Percentiles rank a stretch among this genome's conserved stretches.
Evolutionary conservation across 2,113 vertebrate genomes (phyloP).

Genomic region (Neolamprologus modestus): DNA sequence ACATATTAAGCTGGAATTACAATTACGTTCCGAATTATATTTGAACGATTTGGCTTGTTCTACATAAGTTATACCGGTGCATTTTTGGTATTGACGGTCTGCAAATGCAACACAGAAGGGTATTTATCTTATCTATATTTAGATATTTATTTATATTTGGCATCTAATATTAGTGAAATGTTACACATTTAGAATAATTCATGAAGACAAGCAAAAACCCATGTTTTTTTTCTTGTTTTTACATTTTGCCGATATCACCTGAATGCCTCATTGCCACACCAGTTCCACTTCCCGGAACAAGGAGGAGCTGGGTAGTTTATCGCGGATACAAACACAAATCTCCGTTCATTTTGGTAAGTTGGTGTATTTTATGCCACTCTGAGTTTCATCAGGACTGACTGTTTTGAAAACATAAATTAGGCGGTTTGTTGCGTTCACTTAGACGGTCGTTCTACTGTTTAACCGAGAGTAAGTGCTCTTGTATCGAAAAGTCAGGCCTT

Average conservation of each 20-base stretch:
- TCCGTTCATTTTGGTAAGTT: conserved; percentile 11
- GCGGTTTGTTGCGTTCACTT: accelerated
- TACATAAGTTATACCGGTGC: background rate
- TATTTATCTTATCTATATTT: background rate
- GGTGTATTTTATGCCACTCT: background rate
- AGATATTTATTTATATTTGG: background rate
- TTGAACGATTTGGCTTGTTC: background rate
- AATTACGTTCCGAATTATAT: background rate
- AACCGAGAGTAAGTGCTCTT: background rate
- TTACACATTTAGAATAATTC: background rate
- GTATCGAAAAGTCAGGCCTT: conserved; percentile 5
- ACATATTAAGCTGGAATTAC: background rate
- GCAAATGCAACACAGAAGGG: background rate
- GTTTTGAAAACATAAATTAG: background rate
- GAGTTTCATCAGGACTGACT: background rate
- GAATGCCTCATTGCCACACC: background rate
- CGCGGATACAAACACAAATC: background rate
- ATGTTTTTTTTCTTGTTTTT: background rate
- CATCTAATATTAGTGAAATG: background rate
- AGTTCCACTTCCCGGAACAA: conserved; percentile 32
- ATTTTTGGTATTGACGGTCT: background rate
- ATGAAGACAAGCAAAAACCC: background rate
- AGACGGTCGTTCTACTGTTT: background rate
- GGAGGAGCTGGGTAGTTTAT: background rate
- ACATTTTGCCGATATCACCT: background rate